Evolutionary conservation across 2,888 invertebrate species (phyloP), one percentile per base, ranked within the genome.

Genomic region (Sinelater perroti): DNA sequence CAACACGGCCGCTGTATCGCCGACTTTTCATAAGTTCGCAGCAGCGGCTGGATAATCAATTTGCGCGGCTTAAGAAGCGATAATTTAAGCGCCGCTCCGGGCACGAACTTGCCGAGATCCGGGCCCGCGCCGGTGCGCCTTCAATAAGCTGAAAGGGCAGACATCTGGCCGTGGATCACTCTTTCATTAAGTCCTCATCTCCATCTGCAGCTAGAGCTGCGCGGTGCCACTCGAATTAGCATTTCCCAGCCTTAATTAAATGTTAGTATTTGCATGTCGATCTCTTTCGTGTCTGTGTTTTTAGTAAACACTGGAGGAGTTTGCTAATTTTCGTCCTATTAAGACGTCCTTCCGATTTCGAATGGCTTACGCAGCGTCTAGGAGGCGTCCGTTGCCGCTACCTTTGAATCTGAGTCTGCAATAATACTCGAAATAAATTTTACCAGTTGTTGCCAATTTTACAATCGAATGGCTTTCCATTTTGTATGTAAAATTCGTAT

Each of bases 111-210:
- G 24, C 36, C 36, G 30, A 36, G 40, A 51, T 20, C 31, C 31
- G 16, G 44, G 14, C 18, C 11, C 10, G 10, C 35, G 20, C 47
- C 16, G 24, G 47, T 20, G 26, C 16, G 24, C 51, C 47, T 50
- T 60, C 62, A 57, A 62, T 56, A 62, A 60, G 49, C 58, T 55
- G 57, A 62, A 60, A 62, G 55, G 47, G 56, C 60, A 60, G 60
- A 60, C 62, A 60, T 57, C 58, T 57, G 57, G 60, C 44, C 55
- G 53, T 49, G 53, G 56, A 60, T 60, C 58, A 58, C 56, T 53
- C 58, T 59, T 63, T 63, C 60, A 63, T 63, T 63, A 63, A 63
- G 54, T 63, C 60, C 54, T 53, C 62, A 45, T 52, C 52, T 44
- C 45, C 44, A 28, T 38, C 21, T 21, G 30, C 31, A 51, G 51